Base-by-base conservation (phyloP, 1,140 invertebrate genomes). In the Musca domestica region DNA sequence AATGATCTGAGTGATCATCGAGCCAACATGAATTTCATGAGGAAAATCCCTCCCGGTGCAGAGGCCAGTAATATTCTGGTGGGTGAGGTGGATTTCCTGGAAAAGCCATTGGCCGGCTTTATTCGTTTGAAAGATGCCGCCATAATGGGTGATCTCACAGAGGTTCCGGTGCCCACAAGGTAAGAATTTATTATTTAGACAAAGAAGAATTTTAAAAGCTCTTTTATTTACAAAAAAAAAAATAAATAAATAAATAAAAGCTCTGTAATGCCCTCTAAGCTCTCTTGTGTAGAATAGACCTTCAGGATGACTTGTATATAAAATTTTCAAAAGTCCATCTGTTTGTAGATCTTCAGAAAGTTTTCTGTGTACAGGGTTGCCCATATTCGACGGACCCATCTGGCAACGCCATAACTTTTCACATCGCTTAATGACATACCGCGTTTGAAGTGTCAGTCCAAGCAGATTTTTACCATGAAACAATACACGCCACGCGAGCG, bases 41-140 rank as follows among this genome's bases (percentile, higher is more conserved):
- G 93, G 48, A 99, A 99, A 86, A 96, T 99, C 76, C 97, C 96
- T n/a, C 88, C 88, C 0, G 96, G 95, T 20, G 93, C 96, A 0
- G 97, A 99, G 83, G 95, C 96, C 2, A 95, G 95, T 58, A 99
- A 98, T 81, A 97, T 99, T 74, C 85, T 99, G 10, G 95, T 99
- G 1, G 98, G 98, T 10, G 96, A 99, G 85, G 93, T 99, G 3
- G 95, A 99, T 81, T 98, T 98, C 81, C 86, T 99, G 22, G 90
- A 95, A 64, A 92, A 94, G 77, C 90, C 94, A 0, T 82, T 98
- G 52, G 94, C 94, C 67, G 96, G 93, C 10, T 98, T 99, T 81
- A 90, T 99, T 63, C 88, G 98, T 58, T 86, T 99, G 12, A 92
- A 90, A 76, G 89, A 95, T 71, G 93, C 94, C 10, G 87, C 88